Conservation (phyloP, 2,888 invertebrate species). For the Dynastes maya region DNA sequence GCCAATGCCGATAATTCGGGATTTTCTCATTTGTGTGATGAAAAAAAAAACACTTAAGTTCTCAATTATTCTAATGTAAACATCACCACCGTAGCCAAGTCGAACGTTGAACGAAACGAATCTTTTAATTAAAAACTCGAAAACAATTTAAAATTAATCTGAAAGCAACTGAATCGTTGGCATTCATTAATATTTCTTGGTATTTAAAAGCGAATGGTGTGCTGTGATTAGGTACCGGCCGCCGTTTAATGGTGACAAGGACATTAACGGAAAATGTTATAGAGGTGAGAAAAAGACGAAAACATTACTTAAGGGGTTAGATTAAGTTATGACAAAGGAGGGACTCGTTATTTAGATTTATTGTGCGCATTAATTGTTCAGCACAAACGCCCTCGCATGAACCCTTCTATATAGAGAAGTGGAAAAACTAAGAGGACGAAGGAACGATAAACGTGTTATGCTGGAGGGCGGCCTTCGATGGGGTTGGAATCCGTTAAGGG, state of each 20-base stretch:
- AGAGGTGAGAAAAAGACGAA: conserved; percentile 43
- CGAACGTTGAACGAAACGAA: too few species aligned
- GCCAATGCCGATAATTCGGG: too few species aligned
- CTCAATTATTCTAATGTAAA: too few species aligned
- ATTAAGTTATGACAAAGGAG: conserved; percentile 65
- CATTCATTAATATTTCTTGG: not conserved
- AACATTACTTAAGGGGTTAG: conserved; percentile 59
- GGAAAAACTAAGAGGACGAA: conserved; percentile 35
- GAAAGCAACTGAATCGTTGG: conserved; percentile 7
- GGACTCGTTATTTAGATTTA: conserved; percentile 66
- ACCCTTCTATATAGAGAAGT: conserved; percentile 32
- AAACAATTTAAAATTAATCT: conserved; percentile 58
- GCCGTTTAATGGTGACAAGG: conserved; percentile 16
- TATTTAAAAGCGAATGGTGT: conserved; percentile 23
- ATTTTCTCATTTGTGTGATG: too few species aligned
- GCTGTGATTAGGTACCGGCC: conserved; percentile 21
- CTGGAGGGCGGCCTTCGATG: conserved; percentile 15
- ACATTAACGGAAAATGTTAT: conserved; percentile 9
- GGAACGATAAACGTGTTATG: not conserved
- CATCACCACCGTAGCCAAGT: too few species aligned
- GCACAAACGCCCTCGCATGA: conserved; percentile 38
- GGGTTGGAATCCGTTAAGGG: conserved; percentile 3
- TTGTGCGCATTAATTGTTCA: conserved; percentile 65
- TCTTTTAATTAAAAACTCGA: conserved; percentile 48
- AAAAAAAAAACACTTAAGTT: too few species aligned